These are phyloP conservation scores for Liopterus haemorrhoidalis DNA, from an alignment of 2,888 invertebrate species.

Conservation along the genomic window DNA sequence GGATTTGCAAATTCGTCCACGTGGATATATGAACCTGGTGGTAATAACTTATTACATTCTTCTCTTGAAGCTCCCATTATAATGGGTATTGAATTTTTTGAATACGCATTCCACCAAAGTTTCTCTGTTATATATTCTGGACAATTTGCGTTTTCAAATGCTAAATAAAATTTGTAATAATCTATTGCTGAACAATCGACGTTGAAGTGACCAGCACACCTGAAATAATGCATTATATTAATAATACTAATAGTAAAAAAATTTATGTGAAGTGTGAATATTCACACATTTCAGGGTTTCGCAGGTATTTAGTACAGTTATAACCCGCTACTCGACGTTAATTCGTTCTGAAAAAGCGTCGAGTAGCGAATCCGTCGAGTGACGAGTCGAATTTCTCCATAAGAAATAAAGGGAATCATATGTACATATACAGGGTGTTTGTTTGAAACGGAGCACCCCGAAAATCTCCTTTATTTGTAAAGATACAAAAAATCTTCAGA, in stretches of 20 bases:
- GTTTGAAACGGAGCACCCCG: too few relatives aligned
- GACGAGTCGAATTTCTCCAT: too few relatives aligned
- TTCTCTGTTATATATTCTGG: slow-evolving; percentile 67
- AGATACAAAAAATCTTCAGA: too few relatives aligned
- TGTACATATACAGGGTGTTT: too few relatives aligned
- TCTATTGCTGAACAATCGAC: slow-evolving; percentile 53
- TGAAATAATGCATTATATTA: slow-evolving; percentile 44
- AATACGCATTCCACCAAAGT: slow-evolving; percentile 59
- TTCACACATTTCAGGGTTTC: too few relatives aligned
- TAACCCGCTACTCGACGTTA: too few relatives aligned
- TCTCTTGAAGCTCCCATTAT: slow-evolving; percentile 54
- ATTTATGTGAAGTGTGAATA: not conserved
- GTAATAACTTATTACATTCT: slow-evolving; percentile 50
- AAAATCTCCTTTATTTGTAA: too few relatives aligned
- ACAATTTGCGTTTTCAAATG: slow-evolving; percentile 66
- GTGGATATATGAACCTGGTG: slow-evolving; percentile 59
- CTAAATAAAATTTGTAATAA: slow-evolving; percentile 61
- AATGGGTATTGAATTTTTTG: slow-evolving; percentile 58
- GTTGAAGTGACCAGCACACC: slow-evolving; percentile 59
- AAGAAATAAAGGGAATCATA: too few relatives aligned
- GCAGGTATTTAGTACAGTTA: too few relatives aligned
- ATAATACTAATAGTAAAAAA: too few relatives aligned
- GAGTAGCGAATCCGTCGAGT: too few relatives aligned
- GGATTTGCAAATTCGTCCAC: slow-evolving; percentile 52
- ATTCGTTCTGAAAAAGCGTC: too few relatives aligned